A percentile compares a stretch with the other conserved stretches of the same genome.
These are phyloP conservation scores for Eulemur rubriventer DNA, from an alignment of 2,797 vertebrate species.

Conservation along the genomic window DNA sequence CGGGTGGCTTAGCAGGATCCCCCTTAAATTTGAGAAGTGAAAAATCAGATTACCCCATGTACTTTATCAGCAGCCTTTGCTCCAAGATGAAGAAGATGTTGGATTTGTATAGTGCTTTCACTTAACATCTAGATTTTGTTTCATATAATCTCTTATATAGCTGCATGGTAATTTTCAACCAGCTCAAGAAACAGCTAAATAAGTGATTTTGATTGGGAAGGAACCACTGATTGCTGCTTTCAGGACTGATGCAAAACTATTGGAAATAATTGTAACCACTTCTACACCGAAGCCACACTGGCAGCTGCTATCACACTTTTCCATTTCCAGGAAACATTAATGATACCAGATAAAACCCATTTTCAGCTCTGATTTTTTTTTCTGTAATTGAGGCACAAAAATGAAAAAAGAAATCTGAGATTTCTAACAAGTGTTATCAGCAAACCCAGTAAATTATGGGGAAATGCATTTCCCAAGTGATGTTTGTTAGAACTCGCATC, in stretches of 20 bases:
- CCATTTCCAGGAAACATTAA: slow-evolving; percentile 69
- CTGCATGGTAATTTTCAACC: slow-evolving; percentile 9
- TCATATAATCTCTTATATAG: neutral
- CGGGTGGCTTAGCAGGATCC: neutral
- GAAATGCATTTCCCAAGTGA: neutral
- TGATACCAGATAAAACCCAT: slow-evolving; percentile 69
- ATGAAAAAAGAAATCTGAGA: slow-evolving; percentile 57
- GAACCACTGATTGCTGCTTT: slow-evolving; percentile 63
- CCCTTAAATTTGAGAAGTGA: neutral
- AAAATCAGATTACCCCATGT: neutral
- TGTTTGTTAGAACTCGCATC: slow-evolving; percentile 55
- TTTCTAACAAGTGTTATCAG: slow-evolving; percentile 58
- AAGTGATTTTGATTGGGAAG: slow-evolving; percentile 65
- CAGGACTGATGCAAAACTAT: slow-evolving; percentile 63
- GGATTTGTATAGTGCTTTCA: slow-evolving; percentile 7
- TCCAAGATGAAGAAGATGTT: slow-evolving; percentile 12
- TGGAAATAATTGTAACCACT: slow-evolving; percentile 66
- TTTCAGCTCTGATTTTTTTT: slow-evolving; percentile 51
- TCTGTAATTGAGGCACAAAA: slow-evolving; percentile 46
- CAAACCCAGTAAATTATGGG: slow-evolving; percentile 23
- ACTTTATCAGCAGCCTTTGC: neutral
- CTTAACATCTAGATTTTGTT: neutral
- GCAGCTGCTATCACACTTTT: slow-evolving; percentile 69
- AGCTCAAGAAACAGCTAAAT: slow-evolving; percentile 51
- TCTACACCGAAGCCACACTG: slow-evolving; percentile 71